phyloP scores from a whole-genome alignment of 2,888 invertebrate species.

The Thereva nobilitata region DNA sequence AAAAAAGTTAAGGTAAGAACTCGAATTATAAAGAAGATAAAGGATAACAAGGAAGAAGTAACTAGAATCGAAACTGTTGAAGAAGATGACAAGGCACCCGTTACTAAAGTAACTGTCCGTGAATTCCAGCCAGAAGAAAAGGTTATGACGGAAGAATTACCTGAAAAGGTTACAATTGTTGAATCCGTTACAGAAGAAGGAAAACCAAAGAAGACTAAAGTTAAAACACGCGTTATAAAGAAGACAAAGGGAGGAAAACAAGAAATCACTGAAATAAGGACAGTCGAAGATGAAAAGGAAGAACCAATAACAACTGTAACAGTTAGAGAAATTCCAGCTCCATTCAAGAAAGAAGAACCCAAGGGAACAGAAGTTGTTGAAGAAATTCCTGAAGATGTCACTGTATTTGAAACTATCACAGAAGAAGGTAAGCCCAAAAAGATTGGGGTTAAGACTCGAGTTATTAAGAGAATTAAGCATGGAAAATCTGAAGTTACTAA shows the following conservation, averaged over 20 bases:
- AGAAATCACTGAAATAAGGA: constrained; percentile 54
- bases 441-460: constrained; percentile 51
- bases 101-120: constrained; percentile 52
- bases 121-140: constrained; percentile 40
- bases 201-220: constrained; percentile 45
- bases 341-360: constrained; percentile 33
- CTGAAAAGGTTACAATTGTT: constrained; percentile 47
- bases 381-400: constrained; percentile 45
- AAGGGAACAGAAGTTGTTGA: constrained; percentile 42
- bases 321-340: constrained; percentile 34
- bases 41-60: constrained; percentile 48
- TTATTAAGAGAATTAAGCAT: constrained; percentile 54
- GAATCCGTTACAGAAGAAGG: constrained; percentile 47
- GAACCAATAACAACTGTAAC: constrained; percentile 46
- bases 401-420: constrained; percentile 46
- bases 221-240: constrained; percentile 51
- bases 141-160: constrained; percentile 48
- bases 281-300: constrained; percentile 53
- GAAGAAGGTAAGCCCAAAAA: constrained; percentile 48
- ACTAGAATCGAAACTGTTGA: constrained; percentile 51
- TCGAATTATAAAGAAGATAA: constrained; percentile 48
- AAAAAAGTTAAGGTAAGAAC: constrained; percentile 50
- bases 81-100: constrained; percentile 53
- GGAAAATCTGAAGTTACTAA: constrained; percentile 55
- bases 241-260: constrained; percentile 52